A percentile compares a stretch with the other conserved stretches of the same genome.
Conservation (phyloP, 2,888 invertebrate genomes). For the Epiblema foenella region DNA sequence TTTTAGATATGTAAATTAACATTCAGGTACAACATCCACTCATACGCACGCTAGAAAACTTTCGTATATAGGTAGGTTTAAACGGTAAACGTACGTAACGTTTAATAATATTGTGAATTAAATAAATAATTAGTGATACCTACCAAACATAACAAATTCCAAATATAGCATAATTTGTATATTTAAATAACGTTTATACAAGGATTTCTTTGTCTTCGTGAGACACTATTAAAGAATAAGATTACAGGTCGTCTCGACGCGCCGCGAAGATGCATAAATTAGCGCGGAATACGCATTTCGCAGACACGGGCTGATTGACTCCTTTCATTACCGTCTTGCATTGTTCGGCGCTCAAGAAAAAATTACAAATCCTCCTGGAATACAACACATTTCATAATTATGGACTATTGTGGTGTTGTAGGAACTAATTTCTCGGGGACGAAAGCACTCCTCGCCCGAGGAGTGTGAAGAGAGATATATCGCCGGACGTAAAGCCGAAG, state of each 20-base stretch:
- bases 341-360: slow-evolving; percentile 79
- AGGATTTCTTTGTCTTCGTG: slow-evolving; percentile 62
- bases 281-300: slow-evolving; percentile 68
- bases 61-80: too few relatives aligned
- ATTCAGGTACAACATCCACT: too few relatives aligned
- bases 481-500: slow-evolving; percentile 65
- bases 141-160: neutral
- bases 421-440: slow-evolving; percentile 73
- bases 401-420: slow-evolving; percentile 83
- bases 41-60: too few relatives aligned
- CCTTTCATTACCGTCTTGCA: slow-evolving; percentile 81
- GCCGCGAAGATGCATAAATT: slow-evolving; percentile 73
- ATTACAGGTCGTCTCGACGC: slow-evolving; percentile 54
- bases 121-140: too few relatives aligned
- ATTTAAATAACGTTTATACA: slow-evolving; percentile 2
- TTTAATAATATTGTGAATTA: too few relatives aligned
- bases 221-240: slow-evolving; percentile 58
- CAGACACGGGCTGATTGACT: slow-evolving; percentile 82
- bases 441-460: slow-evolving; percentile 67
- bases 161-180: neutral
- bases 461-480: slow-evolving; percentile 68
- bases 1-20: too few relatives aligned
- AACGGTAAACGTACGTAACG: too few relatives aligned
- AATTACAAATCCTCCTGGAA: slow-evolving; percentile 77
- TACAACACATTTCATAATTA: slow-evolving; percentile 85